These are phyloP conservation scores for Amblyopsis rosae DNA, from an alignment of 2,113 vertebrate species.

Conservation along the genomic window DNA sequence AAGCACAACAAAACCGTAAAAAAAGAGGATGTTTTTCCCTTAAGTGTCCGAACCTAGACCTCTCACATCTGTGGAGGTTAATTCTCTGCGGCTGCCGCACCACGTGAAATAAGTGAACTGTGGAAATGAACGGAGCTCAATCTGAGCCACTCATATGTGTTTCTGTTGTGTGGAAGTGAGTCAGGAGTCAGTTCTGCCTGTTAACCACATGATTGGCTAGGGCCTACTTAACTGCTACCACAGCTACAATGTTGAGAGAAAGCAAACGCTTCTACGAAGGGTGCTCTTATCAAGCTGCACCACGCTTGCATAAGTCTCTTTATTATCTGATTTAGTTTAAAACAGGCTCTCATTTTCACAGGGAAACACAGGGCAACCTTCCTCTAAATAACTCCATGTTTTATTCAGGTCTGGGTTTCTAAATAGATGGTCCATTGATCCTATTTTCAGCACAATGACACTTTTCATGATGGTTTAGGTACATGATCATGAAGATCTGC, in stretches of 20 bases:
- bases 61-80: constrained; percentile 24
- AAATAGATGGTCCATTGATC: neutral
- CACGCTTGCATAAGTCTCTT: constrained; percentile 26
- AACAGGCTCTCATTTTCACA: neutral
- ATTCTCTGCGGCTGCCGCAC: constrained; percentile 56
- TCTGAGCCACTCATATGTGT: constrained; percentile 63
- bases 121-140: constrained; percentile 43
- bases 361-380: neutral
- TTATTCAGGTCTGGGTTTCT: neutral
- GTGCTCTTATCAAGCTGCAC: constrained; percentile 41
- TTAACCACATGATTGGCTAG: constrained; percentile 72
- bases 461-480: constrained; percentile 71
- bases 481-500: constrained; percentile 91
- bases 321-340: neutral
- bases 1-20: no score
- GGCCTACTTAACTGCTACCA: constrained; percentile 64
- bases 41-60: constrained; percentile 1
- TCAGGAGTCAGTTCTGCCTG: constrained; percentile 69
- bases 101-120: constrained; percentile 44
- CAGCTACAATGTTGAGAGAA: constrained; percentile 37
- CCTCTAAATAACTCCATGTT: neutral
- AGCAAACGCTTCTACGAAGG: constrained; percentile 42
- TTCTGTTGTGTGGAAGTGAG: constrained; percentile 51
- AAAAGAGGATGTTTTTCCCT: constrained; percentile 15
- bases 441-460: neutral